These are phyloP conservation scores for Asobara japonica DNA, from an alignment of 1,140 invertebrate genomes.

Conservation along the genomic window DNA sequence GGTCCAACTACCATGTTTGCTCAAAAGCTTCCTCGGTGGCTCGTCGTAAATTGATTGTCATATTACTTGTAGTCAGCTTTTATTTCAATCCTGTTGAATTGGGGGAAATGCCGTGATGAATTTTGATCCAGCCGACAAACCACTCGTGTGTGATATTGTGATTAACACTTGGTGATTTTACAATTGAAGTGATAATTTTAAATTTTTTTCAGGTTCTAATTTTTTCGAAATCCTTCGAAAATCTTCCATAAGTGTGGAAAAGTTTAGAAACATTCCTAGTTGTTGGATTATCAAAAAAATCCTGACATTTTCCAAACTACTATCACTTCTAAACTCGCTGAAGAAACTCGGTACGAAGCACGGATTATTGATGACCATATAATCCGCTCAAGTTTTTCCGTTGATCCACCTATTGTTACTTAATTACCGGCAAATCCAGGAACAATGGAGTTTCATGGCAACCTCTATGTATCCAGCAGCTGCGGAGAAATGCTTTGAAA, in stretches of 20 bases:
- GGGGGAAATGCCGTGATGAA: neutral
- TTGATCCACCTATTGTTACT: neutral
- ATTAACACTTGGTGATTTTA: no score
- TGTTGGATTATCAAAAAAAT: no score
- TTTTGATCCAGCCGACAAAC: neutral
- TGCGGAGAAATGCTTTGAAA: neutral
- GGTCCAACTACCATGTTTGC: constrained; percentile 42
- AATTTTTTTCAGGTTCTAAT: no score
- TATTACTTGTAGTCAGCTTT: constrained; percentile 1
- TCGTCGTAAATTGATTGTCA: constrained; percentile 4
- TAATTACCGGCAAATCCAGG: neutral
- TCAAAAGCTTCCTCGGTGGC: constrained; percentile 29
- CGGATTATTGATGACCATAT: no score
- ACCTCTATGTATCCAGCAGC: neutral
- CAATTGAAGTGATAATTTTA: no score
- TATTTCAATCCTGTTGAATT: neutral
- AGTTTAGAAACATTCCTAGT: no score
- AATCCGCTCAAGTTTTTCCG: no score
- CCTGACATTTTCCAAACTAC: no score
- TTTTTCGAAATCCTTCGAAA: no score
- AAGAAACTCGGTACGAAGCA: no score
- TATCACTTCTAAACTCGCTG: no score
- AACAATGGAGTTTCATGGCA: neutral
- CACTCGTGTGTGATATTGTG: neutral
- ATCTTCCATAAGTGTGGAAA: no score